Evolutionary conservation across 2,888 invertebrate genomes (phyloP).

Genomic region (Watsonalla binaria): DNA sequence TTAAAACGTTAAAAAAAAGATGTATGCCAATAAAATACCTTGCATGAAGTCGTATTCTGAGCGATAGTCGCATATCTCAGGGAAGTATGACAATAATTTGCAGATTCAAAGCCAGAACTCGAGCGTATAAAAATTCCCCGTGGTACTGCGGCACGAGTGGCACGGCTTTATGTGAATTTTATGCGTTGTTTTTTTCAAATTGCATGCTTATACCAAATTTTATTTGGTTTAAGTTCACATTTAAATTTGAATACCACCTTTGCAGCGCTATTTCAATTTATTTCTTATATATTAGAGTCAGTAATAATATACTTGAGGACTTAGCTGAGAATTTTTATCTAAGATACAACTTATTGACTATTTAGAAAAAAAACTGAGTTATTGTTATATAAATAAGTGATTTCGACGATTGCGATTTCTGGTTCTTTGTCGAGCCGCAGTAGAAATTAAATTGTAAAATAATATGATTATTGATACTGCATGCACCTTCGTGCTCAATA

Average conservation of each 20-base stretch:
- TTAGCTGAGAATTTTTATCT: too few species aligned
- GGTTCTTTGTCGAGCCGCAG: too few species aligned
- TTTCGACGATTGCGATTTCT: too few species aligned
- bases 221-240: neutral
- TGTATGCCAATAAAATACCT: neutral
- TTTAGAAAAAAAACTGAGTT: neutral
- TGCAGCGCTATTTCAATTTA: neutral
- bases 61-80: conserved; percentile 24
- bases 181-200: neutral
- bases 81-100: conserved; percentile 38
- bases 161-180: neutral
- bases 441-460: too few species aligned
- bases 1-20: too few species aligned
- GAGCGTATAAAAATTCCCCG: conserved; percentile 34
- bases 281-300: too few species aligned
- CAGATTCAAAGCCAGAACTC: conserved; percentile 31
- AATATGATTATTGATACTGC: too few species aligned
- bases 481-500: neutral
- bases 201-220: neutral
- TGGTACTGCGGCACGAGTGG: conserved; percentile 5
- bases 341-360: too few species aligned
- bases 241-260: neutral
- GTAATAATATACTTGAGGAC: too few species aligned
- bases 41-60: conserved; percentile 1
- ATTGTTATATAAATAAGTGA: too few species aligned